Base-by-base conservation (phyloP, 2,888 invertebrate species). In the Buathra laborator region DNA sequence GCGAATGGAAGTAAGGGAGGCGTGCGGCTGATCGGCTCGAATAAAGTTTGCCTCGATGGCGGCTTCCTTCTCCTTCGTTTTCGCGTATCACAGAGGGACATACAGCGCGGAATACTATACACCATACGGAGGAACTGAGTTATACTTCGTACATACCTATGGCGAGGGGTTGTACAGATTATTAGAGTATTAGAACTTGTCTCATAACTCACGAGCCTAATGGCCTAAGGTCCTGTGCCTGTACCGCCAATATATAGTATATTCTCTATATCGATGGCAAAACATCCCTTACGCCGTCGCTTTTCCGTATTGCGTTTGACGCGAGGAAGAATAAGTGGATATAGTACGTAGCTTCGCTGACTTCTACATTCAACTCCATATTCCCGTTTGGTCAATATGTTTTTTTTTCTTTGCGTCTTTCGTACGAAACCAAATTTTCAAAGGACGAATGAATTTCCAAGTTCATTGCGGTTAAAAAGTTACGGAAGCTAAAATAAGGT, bases 151-250 rank as follows among this genome's bases (percentile, higher is more conserved):
- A 53, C 70, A 68, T 79, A 67, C 83, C 77, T 83, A 75, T 80
- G 64, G 48, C 62, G 72, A 68, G 71, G 82, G 85, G 86, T 79
- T 84, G 78, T 43, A 44, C 24, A 92, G 92, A 93, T 93, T 93
- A 93, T 93, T 93, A 92, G 92, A 91, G 93, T 93, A 93, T 93
- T 90, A 93, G 91, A 93, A 93, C 92, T 93, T 93, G 92, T 90
- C 92, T 89, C 93, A 93, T 93, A 93, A 93, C 93, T 93, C 92
- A 93, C 89, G 87, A 71, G 88, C 87, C 91, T 93, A 93, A 93
- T 93, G 92, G 93, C 86, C 91, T 90, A 88, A 83, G 77, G 85
- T 87, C 87, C 87, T 88, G 85, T 78, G 81, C 77, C 86, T 75
- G 81, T 72, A 66, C 89, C 85, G 46, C 85, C 86, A 44, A 43